Evolutionary conservation across 2,888 invertebrate genomes (phyloP).

Genomic region (Dryobotodes eremita): DNA sequence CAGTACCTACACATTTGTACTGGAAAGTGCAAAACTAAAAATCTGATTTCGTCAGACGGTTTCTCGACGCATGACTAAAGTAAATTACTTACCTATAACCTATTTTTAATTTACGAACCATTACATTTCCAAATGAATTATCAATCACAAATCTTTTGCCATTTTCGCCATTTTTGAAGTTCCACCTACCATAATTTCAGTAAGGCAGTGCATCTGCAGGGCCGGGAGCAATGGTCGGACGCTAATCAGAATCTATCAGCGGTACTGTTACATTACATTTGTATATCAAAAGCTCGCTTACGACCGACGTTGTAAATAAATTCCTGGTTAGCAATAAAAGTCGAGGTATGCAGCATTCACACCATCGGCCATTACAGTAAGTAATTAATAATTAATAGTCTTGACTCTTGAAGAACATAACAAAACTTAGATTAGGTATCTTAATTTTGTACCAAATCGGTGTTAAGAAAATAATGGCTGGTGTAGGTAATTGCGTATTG

Average conservation of each 20-base stretch:
- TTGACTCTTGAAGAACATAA: constrained; percentile 41
- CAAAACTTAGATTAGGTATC: constrained; percentile 33
- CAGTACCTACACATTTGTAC: not conserved
- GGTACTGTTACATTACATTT: constrained; percentile 75
- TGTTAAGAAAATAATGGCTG: not conserved
- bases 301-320: constrained; percentile 73
- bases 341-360: constrained; percentile 71
- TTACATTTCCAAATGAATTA: not conserved
- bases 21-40: not conserved
- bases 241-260: constrained; percentile 76
- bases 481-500: not conserved
- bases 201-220: constrained; percentile 11
- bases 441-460: constrained; percentile 2
- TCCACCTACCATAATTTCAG: not conserved
- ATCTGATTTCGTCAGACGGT: not conserved
- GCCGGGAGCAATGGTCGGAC: constrained; percentile 60
- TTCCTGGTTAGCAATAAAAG: constrained; percentile 71
- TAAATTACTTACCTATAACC: not conserved
- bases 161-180: not conserved
- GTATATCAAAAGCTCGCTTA: constrained; percentile 76
- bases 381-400: constrained; percentile 52
- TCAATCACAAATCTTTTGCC: not conserved
- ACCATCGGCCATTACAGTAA: constrained; percentile 47
- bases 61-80: not conserved
- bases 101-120: not conserved